A percentile compares a stretch with the other conserved stretches of the same genome.
Evolutionary conservation across 2,888 invertebrate genomes (phyloP).

Genomic region (Ophraella communa): DNA sequence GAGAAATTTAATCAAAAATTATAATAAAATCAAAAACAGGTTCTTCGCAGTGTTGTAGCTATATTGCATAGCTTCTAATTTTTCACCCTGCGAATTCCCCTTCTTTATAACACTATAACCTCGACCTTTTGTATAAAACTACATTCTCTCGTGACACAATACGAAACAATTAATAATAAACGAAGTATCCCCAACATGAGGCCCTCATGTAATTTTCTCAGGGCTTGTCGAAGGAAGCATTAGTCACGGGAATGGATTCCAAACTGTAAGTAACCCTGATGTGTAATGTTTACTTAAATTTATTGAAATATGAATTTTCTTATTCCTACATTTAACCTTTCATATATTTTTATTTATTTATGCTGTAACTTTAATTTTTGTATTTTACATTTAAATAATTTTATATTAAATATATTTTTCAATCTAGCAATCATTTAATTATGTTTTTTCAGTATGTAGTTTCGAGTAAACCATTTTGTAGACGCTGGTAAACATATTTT

Average conservation of each 20-base stretch:
- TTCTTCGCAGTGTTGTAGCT: no score
- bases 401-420: no score
- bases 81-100: background rate
- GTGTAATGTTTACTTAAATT: no score
- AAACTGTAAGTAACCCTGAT: background rate
- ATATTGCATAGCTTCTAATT: no score
- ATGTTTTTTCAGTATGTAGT: background rate
- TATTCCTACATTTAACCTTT: no score
- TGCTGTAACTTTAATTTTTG: no score
- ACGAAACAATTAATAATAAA: conserved; percentile 24
- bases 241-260: background rate
- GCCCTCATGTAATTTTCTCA: conserved; percentile 12
- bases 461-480: background rate
- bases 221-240: background rate
- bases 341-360: no score
- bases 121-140: background rate
- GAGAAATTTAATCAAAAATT: no score
- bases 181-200: conserved; percentile 2
- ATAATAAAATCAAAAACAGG: no score
- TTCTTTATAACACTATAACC: background rate
- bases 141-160: conserved; percentile 40
- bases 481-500: conserved; percentile 9
- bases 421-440: no score
- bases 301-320: no score
- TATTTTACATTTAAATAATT: no score